Percentiles rank a stretch among this genome's conserved stretches.
phyloP scores from a whole-genome alignment of 2,113 vertebrate species.

The Silurus glanis region DNA sequence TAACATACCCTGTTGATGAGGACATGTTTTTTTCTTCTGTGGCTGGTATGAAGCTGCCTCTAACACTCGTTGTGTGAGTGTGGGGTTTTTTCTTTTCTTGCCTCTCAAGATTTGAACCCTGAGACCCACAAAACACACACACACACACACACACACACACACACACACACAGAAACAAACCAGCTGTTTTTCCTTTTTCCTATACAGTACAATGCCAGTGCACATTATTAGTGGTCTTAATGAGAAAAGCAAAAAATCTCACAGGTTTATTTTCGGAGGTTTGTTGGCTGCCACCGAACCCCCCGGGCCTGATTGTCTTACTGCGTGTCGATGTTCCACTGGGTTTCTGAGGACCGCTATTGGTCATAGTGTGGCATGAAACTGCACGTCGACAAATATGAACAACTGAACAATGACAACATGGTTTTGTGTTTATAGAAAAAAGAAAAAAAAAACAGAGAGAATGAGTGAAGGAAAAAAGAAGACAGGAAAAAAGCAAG shows the following conservation, averaged over 20 bases:
- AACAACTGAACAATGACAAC: conserved; percentile 79
- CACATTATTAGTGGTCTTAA: not conserved
- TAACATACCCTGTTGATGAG: conserved; percentile 44
- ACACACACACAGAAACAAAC: too few relatives aligned
- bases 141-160: not conserved
- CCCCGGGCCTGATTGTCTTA: conserved; percentile 39
- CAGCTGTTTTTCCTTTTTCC: too few relatives aligned
- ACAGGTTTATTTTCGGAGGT: conserved; percentile 60
- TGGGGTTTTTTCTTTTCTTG: conserved; percentile 49
- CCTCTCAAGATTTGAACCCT: conserved; percentile 45
- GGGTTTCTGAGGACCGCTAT: conserved; percentile 63
- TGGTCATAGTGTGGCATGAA: conserved; percentile 88
- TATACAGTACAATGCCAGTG: not conserved
- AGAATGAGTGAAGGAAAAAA: conserved; percentile 50
- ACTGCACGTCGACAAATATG: conserved; percentile 97
- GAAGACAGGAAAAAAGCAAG: conserved; percentile 69
- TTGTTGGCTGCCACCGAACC: conserved; percentile 50
- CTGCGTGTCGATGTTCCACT: conserved; percentile 38
- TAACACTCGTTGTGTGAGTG: conserved; percentile 15
- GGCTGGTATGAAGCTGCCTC: conserved; percentile 30
- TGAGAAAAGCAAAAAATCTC: not conserved
- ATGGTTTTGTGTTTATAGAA: conserved; percentile 22
- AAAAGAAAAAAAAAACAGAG: conserved; percentile 22
- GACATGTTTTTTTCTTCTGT: conserved; percentile 51
- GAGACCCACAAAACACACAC: conserved; percentile 20